Evolutionary conservation across 2,797 vertebrate species (phyloP), one percentile per base, ranked within the genome.

Genomic region (Agapornis canus): DNA sequence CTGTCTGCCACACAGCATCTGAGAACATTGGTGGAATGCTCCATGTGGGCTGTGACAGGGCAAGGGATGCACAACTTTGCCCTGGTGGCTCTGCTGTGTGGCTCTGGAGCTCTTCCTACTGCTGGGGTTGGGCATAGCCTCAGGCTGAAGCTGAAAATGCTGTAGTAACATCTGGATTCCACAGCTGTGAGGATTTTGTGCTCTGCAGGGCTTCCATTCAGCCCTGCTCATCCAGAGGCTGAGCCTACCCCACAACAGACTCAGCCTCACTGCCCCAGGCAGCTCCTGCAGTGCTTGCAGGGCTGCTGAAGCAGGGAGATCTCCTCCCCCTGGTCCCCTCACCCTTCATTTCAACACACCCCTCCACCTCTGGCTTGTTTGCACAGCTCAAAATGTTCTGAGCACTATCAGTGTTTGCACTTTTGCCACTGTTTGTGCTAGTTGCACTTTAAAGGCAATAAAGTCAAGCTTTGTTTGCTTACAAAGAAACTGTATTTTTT

Each of bases 371-470:
- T 2, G 35, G 37, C 66, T 81, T 96, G 90, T 96, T 96, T 96
- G 88, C 91, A 40, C 70, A 92, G 93, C 93, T 86, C 93, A 57
- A 22, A 92, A 92, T 89, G 94, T 96, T 92, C 96, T 0, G 49
- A 71, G 73, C 77, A 66, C 70, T 96, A 96, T 96, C 95, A 92
- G 66, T 94, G 86, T 95, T 96, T 96, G 94, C 94, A 91, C 96
- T 96, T 95, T 94, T 96, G 90, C 94, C 95, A 56, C 85, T 96
- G 88, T 95, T 96, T 95, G 93, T 95, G 91, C 90, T 94, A 39
- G 91, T 94, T 96, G 95, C 79, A 48, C 80, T 96, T 91, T 92
- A 88, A 91, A 84, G 72, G 82, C 95, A 96, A 91, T 94, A 90
- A 96, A 95, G 70, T 88, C 90, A 78, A 84, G 73, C 73, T 83